Percentiles rank a stretch among this genome's conserved stretches.
phyloP scores from a whole-genome alignment of 2,113 vertebrate genomes.

The Cyprinus carpio region DNA sequence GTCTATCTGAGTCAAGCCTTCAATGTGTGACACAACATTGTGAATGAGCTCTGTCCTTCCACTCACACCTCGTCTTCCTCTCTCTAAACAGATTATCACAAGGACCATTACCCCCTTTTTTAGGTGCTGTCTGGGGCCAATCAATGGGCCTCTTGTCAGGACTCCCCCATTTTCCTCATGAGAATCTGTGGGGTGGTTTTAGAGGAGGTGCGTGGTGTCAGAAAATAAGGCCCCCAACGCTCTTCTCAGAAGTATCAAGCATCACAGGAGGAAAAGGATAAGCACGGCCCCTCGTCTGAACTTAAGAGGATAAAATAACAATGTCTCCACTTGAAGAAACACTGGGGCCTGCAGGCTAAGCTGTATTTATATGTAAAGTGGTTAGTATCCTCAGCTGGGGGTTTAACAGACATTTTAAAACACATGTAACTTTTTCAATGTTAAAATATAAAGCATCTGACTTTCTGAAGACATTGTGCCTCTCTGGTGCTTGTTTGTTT shows the following conservation, averaged over 20 bases:
- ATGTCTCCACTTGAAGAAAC: conserved; percentile 28
- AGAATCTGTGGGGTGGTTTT: conserved; percentile 49
- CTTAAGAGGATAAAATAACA: conserved; percentile 39
- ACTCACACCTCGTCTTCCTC: conserved; percentile 33
- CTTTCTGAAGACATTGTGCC: neutral
- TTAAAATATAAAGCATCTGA: neutral
- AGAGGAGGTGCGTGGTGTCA: conserved; percentile 15
- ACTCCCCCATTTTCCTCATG: conserved; percentile 44
- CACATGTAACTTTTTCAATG: neutral
- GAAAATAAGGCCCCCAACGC: neutral
- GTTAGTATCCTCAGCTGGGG: conserved; percentile 33
- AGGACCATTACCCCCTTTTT: conserved; percentile 59
- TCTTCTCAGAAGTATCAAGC: conserved; percentile 31
- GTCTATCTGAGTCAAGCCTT: neutral
- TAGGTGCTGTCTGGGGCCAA: conserved; percentile 40
- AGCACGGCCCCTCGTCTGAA: neutral
- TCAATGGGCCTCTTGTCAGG: conserved; percentile 55
- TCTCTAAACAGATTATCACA: conserved; percentile 54
- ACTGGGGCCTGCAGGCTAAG: conserved; percentile 26
- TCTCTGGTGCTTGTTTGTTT: neutral
- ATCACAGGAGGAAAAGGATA: conserved; percentile 7
- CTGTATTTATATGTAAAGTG: conserved; percentile 34
- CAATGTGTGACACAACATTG: neutral
- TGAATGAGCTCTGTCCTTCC: conserved; percentile 11
- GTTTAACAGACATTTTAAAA: conserved; percentile 33